Evolutionary conservation across 2,888 invertebrate species (phyloP), one percentile per base, ranked within the genome.

Genomic region (Tipula unca): DNA sequence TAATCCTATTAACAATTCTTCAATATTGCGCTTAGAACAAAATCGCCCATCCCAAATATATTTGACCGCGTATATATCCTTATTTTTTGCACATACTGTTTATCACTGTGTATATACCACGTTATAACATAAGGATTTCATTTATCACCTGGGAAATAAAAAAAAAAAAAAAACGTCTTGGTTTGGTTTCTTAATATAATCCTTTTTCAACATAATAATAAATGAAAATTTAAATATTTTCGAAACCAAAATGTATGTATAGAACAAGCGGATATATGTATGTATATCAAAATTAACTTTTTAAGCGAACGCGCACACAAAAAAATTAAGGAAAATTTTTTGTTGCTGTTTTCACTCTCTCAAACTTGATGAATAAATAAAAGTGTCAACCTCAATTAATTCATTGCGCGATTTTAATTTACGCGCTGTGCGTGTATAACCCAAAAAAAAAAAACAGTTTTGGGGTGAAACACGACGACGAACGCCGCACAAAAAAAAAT

Each of bases 351-450:
- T 13, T 1, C 25, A 2, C 20, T 25, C 25, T 69, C 69, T 29
- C 82, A 54, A 83, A 83, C 83, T 83, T 83, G 83, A 83, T 83
- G 83, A 83, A 83, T 83, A 83, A 83, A 83, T 83, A 83, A 83
- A 83, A 83, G 83, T 83, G 83, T 83, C 83, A 83, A 83, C 83
- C 83, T 83, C 83, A 83, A 83, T 83, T 83, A 83, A 83, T 83
- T 83, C 83, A 32, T 83, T 83, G 83, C 83, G 83, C 83, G 83
- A 83, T 83, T 83, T 83, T 83, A 83, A 83, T 83, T 83, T 83
- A 32, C 83, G 29, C 35, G 32, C 10, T 83, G n/a, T n/a, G n/a
- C n/a, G n/a, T n/a, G n/a, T n/a, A n/a, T n/a, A n/a, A n/a, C n/a
- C n/a, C n/a, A n/a, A n/a, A n/a, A n/a, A n/a, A n/a, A n/a, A n/a